Percentiles rank a stretch among this genome's conserved stretches.
phyloP scores from a whole-genome alignment of 2,888 invertebrate species.

The Mesoligia furuncula region DNA sequence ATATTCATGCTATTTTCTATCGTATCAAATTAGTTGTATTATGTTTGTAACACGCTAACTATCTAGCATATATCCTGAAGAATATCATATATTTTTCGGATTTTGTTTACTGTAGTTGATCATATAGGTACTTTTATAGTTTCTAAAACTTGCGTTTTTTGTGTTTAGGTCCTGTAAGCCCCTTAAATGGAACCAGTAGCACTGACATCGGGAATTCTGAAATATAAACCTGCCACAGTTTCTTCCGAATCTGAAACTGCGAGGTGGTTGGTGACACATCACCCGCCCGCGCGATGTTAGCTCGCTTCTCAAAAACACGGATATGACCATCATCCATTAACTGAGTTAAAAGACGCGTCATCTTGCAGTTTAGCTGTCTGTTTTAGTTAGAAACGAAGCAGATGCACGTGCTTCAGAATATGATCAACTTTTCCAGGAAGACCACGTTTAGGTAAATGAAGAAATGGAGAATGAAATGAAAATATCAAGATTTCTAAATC shows the following conservation, averaged over 20 bases:
- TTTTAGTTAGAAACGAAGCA: background rate
- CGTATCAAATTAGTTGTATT: too few species aligned
- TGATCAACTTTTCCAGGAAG: background rate
- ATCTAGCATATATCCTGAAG: too few species aligned
- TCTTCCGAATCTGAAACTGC: background rate
- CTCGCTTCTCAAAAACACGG: constrained; percentile 34
- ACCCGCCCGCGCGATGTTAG: background rate
- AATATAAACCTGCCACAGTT: background rate
- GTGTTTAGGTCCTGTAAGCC: too few species aligned
- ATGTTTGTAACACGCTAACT: too few species aligned
- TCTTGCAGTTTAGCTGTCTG: constrained; percentile 1
- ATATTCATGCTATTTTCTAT: too few species aligned
- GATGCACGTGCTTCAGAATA: background rate
- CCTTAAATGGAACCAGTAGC: background rate
- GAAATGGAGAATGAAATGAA: background rate
- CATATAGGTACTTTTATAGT: too few species aligned
- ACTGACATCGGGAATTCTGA: background rate
- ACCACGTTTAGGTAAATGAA: background rate
- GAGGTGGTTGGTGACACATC: constrained; percentile 19
- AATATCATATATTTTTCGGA: too few species aligned
- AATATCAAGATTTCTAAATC: background rate
- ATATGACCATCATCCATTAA: constrained; percentile 30
- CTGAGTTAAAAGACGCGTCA: constrained; percentile 16
- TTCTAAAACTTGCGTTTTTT: too few species aligned
- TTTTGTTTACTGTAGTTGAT: too few species aligned